Base-by-base conservation (phyloP, 2,888 invertebrate genomes). In the Chrysodeixis includens region DNA sequence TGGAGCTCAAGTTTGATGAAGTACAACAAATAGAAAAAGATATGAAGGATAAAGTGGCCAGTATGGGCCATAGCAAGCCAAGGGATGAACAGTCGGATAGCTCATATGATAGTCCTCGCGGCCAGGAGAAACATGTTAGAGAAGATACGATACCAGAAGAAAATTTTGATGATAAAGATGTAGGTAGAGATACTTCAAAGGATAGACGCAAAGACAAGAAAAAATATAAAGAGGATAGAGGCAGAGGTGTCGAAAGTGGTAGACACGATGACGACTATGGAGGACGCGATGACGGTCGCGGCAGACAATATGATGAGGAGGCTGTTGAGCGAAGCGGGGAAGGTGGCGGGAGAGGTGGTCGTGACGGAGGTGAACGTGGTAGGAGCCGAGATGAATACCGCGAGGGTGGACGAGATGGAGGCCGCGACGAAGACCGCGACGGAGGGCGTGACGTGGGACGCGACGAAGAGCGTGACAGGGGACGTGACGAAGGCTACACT, bases 1-100 rank as follows among this genome's bases (percentile, higher is more conserved):
- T 93, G 0, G 91, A 92, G 66, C 81, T 93, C 5, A 81, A 81
- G 62, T 66, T 86, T 9, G 69, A 61, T 8, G 79, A 79, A 40
- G 59, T 65, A 35, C 61, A 56, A 46, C 26, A 26, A 58, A 61
- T 59, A 46, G 44, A 14, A 57, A 35, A 56, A 22, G 58, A 56
- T 3, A 56, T 18, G 30, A 26, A 8, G 14, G 56, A 60, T 55
- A n/a, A 4, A 9, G 35, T 16, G 20, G 46, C 26, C 26, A 6
- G 6, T 26, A 6, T 6, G 2, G 6, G 26, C 2, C 26, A 26
- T n/a, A n/a, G 26, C 44, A 49, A 7, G 16, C 18, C 18, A 16
- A 46, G 8, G 20, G 46, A 49, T 12, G 10, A 49, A 20, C 9
- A 49, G 9, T 49, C 46, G 1, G 46, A 49, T 18, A 49, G 46